Percentiles rank a stretch among this genome's conserved stretches.
These are phyloP conservation scores for Cynopterus sphinx DNA, from an alignment of 2,797 vertebrate species.

Conservation along the genomic window DNA sequence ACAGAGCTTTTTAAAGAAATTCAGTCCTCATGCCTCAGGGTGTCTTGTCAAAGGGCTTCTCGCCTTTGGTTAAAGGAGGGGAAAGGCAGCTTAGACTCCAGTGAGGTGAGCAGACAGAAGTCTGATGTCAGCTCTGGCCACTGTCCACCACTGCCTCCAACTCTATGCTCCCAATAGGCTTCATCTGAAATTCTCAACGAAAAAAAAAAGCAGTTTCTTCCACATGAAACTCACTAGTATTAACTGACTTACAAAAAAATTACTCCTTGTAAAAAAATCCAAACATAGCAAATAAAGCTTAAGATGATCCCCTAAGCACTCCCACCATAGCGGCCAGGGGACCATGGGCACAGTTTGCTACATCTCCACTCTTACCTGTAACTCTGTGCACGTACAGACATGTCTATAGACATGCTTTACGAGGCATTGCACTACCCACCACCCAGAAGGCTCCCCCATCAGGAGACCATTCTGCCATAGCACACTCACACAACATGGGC, in stretches of 20 bases:
- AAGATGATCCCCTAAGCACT: background rate
- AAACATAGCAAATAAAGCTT: background rate
- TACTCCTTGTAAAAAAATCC: background rate
- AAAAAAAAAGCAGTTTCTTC: background rate
- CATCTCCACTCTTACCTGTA: no score
- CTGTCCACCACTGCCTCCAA: background rate
- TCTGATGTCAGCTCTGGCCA: background rate
- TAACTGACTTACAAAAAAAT: background rate
- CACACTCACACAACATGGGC: no score
- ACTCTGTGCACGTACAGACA: background rate
- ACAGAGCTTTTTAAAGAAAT: background rate
- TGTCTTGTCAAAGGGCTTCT: background rate
- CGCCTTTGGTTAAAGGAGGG: background rate
- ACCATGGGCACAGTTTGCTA: rapidly evolving
- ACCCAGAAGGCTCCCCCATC: background rate
- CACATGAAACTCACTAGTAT: background rate
- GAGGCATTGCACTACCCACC: rapidly evolving
- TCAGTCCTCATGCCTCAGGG: background rate
- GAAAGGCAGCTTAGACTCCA: background rate
- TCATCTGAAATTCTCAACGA: background rate
- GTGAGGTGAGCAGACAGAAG: background rate
- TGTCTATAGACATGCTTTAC: background rate
- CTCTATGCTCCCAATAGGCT: rapidly evolving
- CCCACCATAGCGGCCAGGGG: background rate
- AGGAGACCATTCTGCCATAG: no score